Evolutionary conservation across 1,140 invertebrate genomes (phyloP).

Genomic region (Neelides sp.): DNA sequence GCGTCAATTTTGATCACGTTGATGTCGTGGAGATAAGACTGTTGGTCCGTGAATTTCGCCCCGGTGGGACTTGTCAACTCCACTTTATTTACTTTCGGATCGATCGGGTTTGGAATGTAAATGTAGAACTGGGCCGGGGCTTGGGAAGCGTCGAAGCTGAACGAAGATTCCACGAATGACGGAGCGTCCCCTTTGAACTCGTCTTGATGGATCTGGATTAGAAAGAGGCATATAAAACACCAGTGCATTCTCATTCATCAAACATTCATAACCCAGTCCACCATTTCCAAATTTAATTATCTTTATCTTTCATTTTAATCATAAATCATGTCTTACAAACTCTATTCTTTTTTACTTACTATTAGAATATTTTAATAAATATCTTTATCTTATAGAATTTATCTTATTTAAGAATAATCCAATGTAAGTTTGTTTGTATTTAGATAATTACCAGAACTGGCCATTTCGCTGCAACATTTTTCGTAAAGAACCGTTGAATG

Average conservation of each 20-base stretch:
- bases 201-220: conserved; percentile 23
- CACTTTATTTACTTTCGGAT: conserved; percentile 29
- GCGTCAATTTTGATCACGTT: conserved; percentile 31
- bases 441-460: conserved; percentile 20
- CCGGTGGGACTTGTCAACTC: conserved; percentile 29
- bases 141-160: conserved; percentile 22
- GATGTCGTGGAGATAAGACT: conserved; percentile 26
- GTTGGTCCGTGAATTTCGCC: conserved; percentile 23
- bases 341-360: too few relatives aligned
- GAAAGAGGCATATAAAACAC: not conserved
- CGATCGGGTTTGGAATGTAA: conserved; percentile 27
- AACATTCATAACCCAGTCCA: too few relatives aligned
- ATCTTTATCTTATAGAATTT: too few relatives aligned
- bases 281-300: too few relatives aligned
- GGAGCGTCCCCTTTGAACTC: conserved; percentile 30
- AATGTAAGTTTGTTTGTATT: too few relatives aligned
- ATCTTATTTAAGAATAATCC: too few relatives aligned
- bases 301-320: too few relatives aligned
- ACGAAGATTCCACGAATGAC: conserved; percentile 24
- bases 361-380: too few relatives aligned
- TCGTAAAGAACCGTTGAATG: conserved; percentile 27
- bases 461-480: conserved; percentile 22
- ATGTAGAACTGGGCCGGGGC: conserved; percentile 26
- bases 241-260: too few relatives aligned
- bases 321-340: too few relatives aligned